Evolutionary conservation across 2,113 vertebrate species (phyloP).

Genomic region (Brienomyrus longianalis): DNA sequence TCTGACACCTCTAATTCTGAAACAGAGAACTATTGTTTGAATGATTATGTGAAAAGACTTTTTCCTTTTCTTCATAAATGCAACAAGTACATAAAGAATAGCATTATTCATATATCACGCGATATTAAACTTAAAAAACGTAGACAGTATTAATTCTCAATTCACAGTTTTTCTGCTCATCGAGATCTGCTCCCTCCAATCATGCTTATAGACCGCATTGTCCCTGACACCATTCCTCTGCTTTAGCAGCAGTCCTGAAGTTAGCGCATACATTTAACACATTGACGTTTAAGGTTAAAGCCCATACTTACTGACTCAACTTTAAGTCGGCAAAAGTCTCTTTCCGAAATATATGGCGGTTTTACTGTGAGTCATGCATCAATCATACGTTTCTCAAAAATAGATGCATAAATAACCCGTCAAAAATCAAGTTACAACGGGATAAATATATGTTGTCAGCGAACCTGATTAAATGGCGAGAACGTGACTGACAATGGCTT

Average conservation of each 20-base stretch:
- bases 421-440: background rate
- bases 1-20: no score
- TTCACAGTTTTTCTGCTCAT: background rate
- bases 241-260: background rate
- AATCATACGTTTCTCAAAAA: background rate
- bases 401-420: background rate
- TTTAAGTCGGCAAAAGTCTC: background rate
- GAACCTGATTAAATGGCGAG: background rate
- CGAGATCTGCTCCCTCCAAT: background rate
- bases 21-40: background rate
- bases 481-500: background rate
- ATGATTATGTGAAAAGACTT: background rate
- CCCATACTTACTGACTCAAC: background rate
- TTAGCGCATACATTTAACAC: background rate
- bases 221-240: background rate
- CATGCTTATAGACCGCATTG: background rate
- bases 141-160: background rate
- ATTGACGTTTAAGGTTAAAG: background rate
- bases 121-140: background rate
- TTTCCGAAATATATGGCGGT: background rate
- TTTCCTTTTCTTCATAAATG: background rate
- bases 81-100: background rate
- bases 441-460: background rate
- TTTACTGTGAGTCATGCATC: background rate
- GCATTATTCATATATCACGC: background rate